phyloP scores from a whole-genome alignment of 2,888 invertebrate genomes.

The Ormyrus pomaceus region DNA sequence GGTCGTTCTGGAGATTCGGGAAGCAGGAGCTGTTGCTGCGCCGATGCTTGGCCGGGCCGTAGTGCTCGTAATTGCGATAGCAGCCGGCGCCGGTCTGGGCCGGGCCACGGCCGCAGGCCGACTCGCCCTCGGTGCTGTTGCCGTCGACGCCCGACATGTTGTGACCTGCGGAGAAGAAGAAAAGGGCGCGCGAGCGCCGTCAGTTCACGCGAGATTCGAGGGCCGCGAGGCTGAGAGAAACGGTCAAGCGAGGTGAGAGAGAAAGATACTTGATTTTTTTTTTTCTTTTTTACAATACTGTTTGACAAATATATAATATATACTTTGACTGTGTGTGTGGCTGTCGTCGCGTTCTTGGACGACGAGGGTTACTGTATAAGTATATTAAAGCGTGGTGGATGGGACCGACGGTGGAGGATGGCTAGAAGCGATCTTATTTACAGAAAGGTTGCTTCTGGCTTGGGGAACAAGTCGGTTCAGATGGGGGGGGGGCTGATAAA shows the following conservation, averaged over 20 bases:
- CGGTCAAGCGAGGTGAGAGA: constrained; percentile 14
- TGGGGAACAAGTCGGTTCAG: background rate
- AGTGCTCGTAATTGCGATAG: constrained; percentile 86
- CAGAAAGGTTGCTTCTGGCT: constrained; percentile 12
- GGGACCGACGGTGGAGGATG: constrained; percentile 12
- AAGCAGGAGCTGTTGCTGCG: constrained; percentile 77
- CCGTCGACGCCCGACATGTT: constrained; percentile 93
- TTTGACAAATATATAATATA: background rate
- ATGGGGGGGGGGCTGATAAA: constrained; percentile 2
- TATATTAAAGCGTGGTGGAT: constrained; percentile 13
- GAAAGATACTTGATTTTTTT: background rate
- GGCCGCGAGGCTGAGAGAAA: background rate
- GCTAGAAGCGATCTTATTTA: constrained; percentile 25
- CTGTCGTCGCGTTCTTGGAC: constrained; percentile 7
- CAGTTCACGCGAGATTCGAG: constrained; percentile 7
- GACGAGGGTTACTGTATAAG: constrained; percentile 2
- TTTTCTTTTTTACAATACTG: background rate
- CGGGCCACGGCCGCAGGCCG: constrained; percentile 79
- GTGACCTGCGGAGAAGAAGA: constrained; percentile 82
- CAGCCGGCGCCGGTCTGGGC: constrained; percentile 86
- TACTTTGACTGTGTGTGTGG: constrained; percentile 11
- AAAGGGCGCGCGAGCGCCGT: constrained; percentile 24
- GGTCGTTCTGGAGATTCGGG: constrained; percentile 71
- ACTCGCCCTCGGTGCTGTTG: constrained; percentile 87
- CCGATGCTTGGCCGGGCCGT: constrained; percentile 74